These are phyloP conservation scores for Puma concolor DNA, from an alignment of 2,113 vertebrate genomes.

Conservation along the genomic window DNA sequence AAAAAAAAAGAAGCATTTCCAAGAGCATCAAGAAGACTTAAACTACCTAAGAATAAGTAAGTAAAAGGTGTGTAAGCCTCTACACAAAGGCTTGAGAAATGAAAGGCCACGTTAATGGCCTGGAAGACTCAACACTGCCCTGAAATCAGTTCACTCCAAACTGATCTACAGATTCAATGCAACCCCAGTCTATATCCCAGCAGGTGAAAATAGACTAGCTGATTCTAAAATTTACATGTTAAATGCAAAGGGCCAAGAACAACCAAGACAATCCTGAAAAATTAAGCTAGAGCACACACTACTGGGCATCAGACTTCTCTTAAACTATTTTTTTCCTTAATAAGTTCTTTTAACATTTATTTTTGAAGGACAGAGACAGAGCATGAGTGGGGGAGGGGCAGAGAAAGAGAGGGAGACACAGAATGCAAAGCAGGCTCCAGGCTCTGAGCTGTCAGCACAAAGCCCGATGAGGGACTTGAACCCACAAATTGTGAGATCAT, in stretches of 20 bases:
- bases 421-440: no score
- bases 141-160: neutral
- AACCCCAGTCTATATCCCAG: neutral
- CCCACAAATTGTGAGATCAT: no score
- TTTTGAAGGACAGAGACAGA: no score
- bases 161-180: neutral
- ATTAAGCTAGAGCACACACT: neutral
- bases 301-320: neutral
- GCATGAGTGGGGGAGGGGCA: no score
- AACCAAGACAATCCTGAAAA: neutral
- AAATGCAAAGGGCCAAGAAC: neutral
- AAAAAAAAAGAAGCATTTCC: neutral
- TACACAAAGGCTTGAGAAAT: neutral
- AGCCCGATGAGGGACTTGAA: no score
- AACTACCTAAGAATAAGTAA: neutral
- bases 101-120: neutral
- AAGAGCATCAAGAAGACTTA: neutral
- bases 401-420: no score
- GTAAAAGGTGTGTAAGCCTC: neutral
- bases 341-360: no score
- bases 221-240: neutral
- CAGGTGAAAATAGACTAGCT: neutral
- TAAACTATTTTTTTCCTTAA: no score
- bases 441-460: no score
- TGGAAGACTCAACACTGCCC: neutral